Evolutionary conservation across 2,888 invertebrate species (phyloP).

Genomic region (Ectropis crepuscularia): DNA sequence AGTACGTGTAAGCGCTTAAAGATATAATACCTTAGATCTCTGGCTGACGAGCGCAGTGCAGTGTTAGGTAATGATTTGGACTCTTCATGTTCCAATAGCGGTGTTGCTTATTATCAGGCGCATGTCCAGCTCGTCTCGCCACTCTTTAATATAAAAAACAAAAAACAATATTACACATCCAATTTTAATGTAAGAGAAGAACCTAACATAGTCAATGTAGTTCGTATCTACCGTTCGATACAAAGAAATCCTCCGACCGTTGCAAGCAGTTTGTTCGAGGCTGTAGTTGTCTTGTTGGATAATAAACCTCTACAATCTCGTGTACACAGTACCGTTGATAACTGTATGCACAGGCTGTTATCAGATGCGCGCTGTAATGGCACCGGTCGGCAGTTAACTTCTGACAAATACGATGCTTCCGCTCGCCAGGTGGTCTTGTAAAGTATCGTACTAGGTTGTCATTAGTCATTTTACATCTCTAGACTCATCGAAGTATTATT

Average conservation of each 20-base stretch:
- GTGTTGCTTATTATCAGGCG: too few species aligned
- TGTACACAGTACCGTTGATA: slow-evolving; percentile 4
- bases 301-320: background rate
- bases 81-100: too few species aligned
- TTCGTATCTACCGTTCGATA: background rate
- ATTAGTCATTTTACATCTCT: background rate
- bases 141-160: too few species aligned
- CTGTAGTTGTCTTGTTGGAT: slow-evolving; percentile 4
- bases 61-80: too few species aligned
- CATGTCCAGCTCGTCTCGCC: too few species aligned
- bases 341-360: slow-evolving; percentile 10
- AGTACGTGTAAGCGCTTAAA: too few species aligned
- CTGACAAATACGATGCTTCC: slow-evolving; percentile 19
- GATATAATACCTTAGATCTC: too few species aligned
- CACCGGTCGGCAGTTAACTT: background rate
- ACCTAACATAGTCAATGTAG: background rate
- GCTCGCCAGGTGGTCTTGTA: slow-evolving; percentile 14
- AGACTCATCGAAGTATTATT: too few species aligned
- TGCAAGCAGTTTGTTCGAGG: background rate
- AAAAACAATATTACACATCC: too few species aligned
- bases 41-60: too few species aligned
- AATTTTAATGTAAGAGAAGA: too few species aligned
- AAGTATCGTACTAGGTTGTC: too few species aligned
- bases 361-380: slow-evolving; percentile 13
- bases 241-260: slow-evolving; percentile 1